Evolutionary conservation across 1,140 invertebrate species (phyloP).

Genomic region (Cydia amplana): DNA sequence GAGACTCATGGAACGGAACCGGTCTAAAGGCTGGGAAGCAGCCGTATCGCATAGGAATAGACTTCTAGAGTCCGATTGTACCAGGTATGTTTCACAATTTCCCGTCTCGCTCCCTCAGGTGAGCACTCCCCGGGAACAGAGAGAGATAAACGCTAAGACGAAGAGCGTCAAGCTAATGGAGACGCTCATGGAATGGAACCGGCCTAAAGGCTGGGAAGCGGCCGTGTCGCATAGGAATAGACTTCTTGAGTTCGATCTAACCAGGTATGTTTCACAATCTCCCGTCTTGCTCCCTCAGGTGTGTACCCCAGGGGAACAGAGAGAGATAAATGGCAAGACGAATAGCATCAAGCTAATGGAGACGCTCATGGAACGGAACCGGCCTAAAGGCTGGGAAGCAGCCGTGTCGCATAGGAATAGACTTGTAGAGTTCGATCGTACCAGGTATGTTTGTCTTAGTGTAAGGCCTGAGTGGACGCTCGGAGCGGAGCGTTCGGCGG

Average conservation of each 20-base stretch:
- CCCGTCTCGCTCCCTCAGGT: conserved; percentile 72
- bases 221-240: conserved; percentile 90
- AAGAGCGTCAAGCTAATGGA: conserved; percentile 86
- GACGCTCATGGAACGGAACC: conserved; percentile 83
- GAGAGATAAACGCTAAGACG: conserved; percentile 83
- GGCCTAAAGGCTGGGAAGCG: conserved; percentile 81
- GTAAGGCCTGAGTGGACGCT: no score
- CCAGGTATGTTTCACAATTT: no score
- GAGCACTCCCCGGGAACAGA: conserved; percentile 86
- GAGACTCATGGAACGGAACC: conserved; percentile 84
- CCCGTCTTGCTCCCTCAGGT: conserved; percentile 74
- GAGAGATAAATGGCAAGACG: conserved; percentile 83
- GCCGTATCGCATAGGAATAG: conserved; percentile 90
- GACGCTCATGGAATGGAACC: conserved; percentile 83
- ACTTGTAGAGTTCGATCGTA: conserved; percentile 84
- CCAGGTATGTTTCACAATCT: conserved; percentile 79
- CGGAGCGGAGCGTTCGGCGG: no score
- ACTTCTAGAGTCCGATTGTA: conserved; percentile 84
- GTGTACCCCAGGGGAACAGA: conserved; percentile 87
- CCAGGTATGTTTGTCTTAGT: no score
- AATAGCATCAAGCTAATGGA: conserved; percentile 86
- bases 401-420: conserved; percentile 90
- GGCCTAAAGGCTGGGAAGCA: conserved; percentile 81
- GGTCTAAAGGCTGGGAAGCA: conserved; percentile 81
- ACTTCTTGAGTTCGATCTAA: conserved; percentile 92